These are phyloP conservation scores for Aphidoletes aphidimyza DNA, from an alignment of 2,888 invertebrate genomes.

Conservation along the genomic window DNA sequence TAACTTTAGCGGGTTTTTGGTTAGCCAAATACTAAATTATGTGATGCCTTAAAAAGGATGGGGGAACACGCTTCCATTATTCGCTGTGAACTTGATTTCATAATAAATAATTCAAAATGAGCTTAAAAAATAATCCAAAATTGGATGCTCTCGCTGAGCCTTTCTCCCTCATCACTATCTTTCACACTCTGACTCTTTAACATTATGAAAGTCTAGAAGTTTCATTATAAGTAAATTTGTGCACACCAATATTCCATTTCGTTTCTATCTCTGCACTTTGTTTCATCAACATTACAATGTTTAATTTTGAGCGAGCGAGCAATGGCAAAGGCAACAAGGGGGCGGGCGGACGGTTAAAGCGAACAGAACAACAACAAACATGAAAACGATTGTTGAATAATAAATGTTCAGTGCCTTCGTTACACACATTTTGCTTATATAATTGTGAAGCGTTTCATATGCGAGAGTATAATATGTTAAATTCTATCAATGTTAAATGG, in stretches of 20 bases:
- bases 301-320: background rate
- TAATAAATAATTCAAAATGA: slow-evolving; percentile 45
- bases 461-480: too few relatives aligned
- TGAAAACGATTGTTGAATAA: slow-evolving; percentile 39
- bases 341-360: background rate
- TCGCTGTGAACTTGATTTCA: slow-evolving; percentile 2
- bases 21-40: too few relatives aligned
- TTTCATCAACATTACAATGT: background rate
- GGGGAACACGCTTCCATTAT: background rate
- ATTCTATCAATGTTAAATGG: slow-evolving; percentile 38
- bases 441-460: slow-evolving; percentile 21
- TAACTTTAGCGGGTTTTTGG: too few relatives aligned
- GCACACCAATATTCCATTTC: background rate
- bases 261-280: background rate
- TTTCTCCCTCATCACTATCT: too few relatives aligned
- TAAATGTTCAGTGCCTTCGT: slow-evolving; percentile 36
- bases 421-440: background rate
- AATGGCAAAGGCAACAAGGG: background rate
- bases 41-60: too few relatives aligned
- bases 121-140: slow-evolving; percentile 50
- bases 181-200: too few relatives aligned
- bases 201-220: background rate
- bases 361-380: background rate
- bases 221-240: slow-evolving; percentile 11
- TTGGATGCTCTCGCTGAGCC: background rate